Percentiles rank a stretch among this genome's conserved stretches.
Evolutionary conservation across 2,797 vertebrate genomes (phyloP).

Genomic region (Tauraco hartlaubi): DNA sequence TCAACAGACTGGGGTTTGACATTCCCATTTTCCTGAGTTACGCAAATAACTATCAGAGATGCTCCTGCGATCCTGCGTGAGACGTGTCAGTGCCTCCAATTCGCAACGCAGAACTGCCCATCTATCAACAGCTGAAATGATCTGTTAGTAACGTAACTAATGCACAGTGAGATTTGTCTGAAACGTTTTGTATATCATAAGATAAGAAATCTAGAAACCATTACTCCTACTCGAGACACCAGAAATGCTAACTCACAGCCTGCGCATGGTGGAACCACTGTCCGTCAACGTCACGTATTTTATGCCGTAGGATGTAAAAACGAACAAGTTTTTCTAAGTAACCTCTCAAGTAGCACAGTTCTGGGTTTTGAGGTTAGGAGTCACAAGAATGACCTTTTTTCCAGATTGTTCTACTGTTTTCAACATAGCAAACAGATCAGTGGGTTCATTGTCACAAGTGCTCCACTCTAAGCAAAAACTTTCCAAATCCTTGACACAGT

Average conservation of each 20-base stretch:
- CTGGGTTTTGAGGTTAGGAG: neutral
- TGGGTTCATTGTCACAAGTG: neutral
- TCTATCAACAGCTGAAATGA: neutral
- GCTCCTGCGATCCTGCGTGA: neutral
- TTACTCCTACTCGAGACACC: neutral
- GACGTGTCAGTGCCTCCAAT: neutral
- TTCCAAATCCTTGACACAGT: constrained; percentile 18
- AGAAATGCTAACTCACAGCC: neutral
- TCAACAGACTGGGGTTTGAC: neutral
- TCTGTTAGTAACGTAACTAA: neutral
- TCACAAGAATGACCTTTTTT: neutral
- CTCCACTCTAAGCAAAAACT: neutral
- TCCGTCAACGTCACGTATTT: neutral
- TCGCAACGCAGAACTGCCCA: neutral
- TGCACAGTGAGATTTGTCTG: neutral
- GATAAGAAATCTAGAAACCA: neutral
- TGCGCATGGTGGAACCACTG: rapidly evolving
- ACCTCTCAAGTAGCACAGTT: neutral
- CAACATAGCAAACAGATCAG: neutral
- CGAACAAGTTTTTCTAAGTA: neutral
- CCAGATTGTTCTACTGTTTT: neutral
- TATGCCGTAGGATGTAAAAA: neutral
- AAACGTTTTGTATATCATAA: rapidly evolving
- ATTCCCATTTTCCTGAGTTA: neutral
- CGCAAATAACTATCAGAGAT: neutral